A percentile compares a stretch with the other conserved stretches of the same genome.
Evolutionary conservation across 2,888 invertebrate species (phyloP).

Genomic region (Chrysomela aeneicollis): DNA sequence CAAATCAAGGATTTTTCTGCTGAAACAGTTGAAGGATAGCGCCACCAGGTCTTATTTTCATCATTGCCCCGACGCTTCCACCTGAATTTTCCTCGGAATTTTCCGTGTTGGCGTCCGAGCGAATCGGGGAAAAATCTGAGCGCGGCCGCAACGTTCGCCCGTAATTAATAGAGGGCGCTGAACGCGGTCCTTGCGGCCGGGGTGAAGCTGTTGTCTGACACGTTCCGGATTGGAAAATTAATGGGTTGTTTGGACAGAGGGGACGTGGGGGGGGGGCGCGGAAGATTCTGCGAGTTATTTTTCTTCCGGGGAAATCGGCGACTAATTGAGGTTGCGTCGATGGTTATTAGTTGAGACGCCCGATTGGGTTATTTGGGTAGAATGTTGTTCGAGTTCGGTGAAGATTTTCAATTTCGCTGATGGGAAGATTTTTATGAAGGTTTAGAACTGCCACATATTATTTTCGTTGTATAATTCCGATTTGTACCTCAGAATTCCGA

Average conservation of each 20-base stretch:
- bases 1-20: no score
- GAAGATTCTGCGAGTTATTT: slow-evolving; percentile 21
- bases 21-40: no score
- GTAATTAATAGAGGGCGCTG: background rate
- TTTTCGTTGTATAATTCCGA: no score
- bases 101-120: background rate
- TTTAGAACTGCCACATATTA: no score
- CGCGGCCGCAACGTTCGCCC: background rate
- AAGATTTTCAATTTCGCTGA: no score
- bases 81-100: background rate
- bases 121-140: background rate
- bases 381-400: background rate
- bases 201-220: slow-evolving; percentile 22
- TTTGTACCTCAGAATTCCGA: no score
- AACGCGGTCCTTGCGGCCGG: slow-evolving; percentile 12
- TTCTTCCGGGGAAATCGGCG: slow-evolving; percentile 16
- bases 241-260: slow-evolving; percentile 30
- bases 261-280: slow-evolving; percentile 16
- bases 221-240: slow-evolving; percentile 32
- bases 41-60: no score
- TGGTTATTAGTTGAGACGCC: background rate
- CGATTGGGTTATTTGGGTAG: slow-evolving; percentile 3
- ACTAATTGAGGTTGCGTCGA: slow-evolving; percentile 20
- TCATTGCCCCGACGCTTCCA: no score
- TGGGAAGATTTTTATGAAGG: no score